A percentile compares a stretch with the other conserved stretches of the same genome.
Conservation (phyloP, 1,140 invertebrate species). For the Tribolium madens region DNA sequence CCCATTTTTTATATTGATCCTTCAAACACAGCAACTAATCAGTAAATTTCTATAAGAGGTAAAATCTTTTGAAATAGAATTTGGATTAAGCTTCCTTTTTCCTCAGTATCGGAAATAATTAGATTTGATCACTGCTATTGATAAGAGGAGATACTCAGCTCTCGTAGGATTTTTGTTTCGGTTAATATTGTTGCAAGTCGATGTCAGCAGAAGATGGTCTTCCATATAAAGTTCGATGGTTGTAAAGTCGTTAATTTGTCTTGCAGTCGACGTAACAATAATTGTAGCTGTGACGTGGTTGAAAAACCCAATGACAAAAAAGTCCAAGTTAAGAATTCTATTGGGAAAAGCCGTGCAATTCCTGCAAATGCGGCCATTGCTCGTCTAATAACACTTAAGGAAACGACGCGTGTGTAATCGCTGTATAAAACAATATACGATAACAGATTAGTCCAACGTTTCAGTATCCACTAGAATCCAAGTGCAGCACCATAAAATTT, state of each 20-base stretch:
- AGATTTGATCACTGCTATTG: neutral
- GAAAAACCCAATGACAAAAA: neutral
- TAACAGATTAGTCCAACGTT: slow-evolving; percentile 46
- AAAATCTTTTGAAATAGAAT: neutral
- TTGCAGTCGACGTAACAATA: slow-evolving; percentile 1
- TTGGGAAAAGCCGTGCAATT: slow-evolving; percentile 11
- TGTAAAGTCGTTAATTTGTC: neutral
- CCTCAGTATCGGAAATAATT: neutral
- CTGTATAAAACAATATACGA: slow-evolving; percentile 43
- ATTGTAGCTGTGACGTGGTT: slow-evolving; percentile 1
- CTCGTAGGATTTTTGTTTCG: neutral
- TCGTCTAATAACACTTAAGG: slow-evolving; percentile 44
- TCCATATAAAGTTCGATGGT: neutral
- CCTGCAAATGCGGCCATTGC: slow-evolving; percentile 21
- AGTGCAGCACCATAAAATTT: slow-evolving; percentile 39
- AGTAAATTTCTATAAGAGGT: neutral
- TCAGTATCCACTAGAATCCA: slow-evolving; percentile 34
- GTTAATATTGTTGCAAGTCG: neutral
- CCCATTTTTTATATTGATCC: too few relatives aligned
- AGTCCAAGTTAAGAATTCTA: slow-evolving; percentile 37
- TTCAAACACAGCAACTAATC: neutral
- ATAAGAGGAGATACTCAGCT: neutral
- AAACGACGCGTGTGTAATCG: slow-evolving; percentile 43
- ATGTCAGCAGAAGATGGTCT: neutral
- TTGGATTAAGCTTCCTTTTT: neutral